These are phyloP conservation scores for Macrophya annulata DNA, from an alignment of 2,888 invertebrate genomes.

Conservation along the genomic window DNA sequence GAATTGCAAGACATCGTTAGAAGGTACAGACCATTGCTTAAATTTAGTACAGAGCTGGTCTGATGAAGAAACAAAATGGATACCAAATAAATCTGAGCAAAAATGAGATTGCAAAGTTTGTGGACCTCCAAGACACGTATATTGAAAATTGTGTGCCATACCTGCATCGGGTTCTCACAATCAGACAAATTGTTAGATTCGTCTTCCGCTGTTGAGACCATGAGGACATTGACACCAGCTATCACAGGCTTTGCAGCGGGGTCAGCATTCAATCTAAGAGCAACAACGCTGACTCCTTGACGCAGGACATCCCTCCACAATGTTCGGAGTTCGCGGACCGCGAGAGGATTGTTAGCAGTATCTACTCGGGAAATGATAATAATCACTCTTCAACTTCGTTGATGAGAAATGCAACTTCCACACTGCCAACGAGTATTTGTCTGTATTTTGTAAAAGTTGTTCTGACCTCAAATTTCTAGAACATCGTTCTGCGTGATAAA, in stretches of 20 bases:
- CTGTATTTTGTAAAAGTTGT: too few species aligned
- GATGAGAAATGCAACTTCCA: not conserved
- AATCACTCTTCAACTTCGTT: not conserved
- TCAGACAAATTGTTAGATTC: too few species aligned
- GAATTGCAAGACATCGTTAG: not conserved
- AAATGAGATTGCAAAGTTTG: not conserved
- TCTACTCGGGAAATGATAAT: conserved; percentile 63
- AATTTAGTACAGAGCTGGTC: not conserved
- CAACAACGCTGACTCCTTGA: conserved; percentile 73
- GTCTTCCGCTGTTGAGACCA: conserved; percentile 60
- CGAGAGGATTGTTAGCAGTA: conserved; percentile 64
- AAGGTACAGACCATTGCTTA: not conserved
- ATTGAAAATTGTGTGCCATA: not conserved
- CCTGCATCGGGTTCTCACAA: not conserved
- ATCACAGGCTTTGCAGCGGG: conserved; percentile 71
- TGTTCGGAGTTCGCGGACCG: conserved; percentile 65
- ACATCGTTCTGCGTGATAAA: not conserved
- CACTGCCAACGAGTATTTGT: not conserved
- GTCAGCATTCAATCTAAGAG: conserved; percentile 72
- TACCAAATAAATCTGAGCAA: not conserved
- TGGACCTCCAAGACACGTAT: conserved; percentile 6
- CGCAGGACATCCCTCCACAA: conserved; percentile 70
- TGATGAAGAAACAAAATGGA: not conserved
- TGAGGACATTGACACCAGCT: conserved; percentile 75
- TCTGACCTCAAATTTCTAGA: not conserved